Evolutionary conservation across 2,113 vertebrate genomes (phyloP).

Genomic region (Periophthalmodon schlosseri): DNA sequence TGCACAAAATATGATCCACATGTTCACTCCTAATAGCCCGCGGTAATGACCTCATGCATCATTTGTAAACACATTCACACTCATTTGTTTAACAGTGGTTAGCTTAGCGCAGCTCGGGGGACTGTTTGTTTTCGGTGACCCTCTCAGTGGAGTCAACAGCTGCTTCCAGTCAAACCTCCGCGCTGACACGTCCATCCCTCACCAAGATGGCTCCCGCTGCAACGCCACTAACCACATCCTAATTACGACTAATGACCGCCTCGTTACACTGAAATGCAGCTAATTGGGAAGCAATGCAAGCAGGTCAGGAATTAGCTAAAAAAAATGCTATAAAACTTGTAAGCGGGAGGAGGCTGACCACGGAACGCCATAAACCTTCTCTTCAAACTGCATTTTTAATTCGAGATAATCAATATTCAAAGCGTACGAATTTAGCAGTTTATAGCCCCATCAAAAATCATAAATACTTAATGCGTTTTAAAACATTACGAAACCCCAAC

Average conservation of each 20-base stretch:
- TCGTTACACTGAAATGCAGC: conserved; percentile 80
- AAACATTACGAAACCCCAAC: conserved; percentile 75
- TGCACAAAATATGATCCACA: not conserved
- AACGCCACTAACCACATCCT: conserved; percentile 86
- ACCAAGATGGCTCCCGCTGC: conserved; percentile 68
- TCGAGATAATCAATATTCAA: conserved; percentile 97
- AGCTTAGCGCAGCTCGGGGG: conserved; percentile 40
- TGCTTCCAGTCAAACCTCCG: conserved; percentile 65
- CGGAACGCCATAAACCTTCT: conserved; percentile 60
- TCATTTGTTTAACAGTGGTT: conserved; percentile 10
- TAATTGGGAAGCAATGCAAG: conserved; percentile 77
- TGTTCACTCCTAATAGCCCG: not conserved
- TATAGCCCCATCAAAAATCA: conserved; percentile 91
- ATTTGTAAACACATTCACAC: not conserved
- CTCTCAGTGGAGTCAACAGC: conserved; percentile 69
- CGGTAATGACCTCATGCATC: not conserved
- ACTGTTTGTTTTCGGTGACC: conserved; percentile 65
- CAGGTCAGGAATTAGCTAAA: conserved; percentile 58
- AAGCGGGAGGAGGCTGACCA: conserved; percentile 74
- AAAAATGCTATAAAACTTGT: conserved; percentile 67
- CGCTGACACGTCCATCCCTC: conserved; percentile 59
- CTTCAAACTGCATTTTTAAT: conserved; percentile 95
- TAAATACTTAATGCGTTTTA: conserved; percentile 91
- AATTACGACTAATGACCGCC: conserved; percentile 94
- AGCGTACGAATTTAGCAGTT: conserved; percentile 75